Evolutionary conservation across 2,797 vertebrate genomes (phyloP), one percentile per base, ranked within the genome.

Genomic region (Saxicola maurus): DNA sequence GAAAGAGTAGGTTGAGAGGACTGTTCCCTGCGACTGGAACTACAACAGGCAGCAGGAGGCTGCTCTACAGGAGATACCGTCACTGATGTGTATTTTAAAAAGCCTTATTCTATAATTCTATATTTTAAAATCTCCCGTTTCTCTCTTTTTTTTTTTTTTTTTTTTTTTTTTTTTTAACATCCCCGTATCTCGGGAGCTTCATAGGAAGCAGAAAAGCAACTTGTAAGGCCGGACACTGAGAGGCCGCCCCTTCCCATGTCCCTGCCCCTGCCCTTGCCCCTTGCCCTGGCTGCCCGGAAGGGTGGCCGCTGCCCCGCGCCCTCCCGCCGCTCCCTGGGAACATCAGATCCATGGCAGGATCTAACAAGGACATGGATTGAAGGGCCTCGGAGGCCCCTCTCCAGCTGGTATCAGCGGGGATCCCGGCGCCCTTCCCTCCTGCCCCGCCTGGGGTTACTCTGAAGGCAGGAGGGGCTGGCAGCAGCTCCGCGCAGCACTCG

Each of bases 351-450:
- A 1, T 1, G 56, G 72, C 51, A 21, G 51, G 43, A 38, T 11
- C 30, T 33, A 3, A 4, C 11, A 31, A 14, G 33, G 20, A 21
- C 46, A 7, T 4, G 21, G 33, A n/a, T 2, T 17, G 13, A 25
- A 59, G 76, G 1, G 7, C 13, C 30, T 38, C 9, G 24, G 28
- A 28, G 7, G 31, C 13, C 5, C 16, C 4, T 8, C 11, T 51
- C 25, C 17, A 40, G 0, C 31, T 1, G 43, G 16, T 5, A 2
- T 10, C 0, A 10, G 55, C 1, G 45, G 17, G 28, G 35, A 14
- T 30, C 9, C 30, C 38, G 7, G 48, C 11, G 43, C 67, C 17
- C 10, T 6, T 45, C 38, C 20, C n/a, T 35, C 23, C 53, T 2
- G 40, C 10, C 62, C 12, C 15, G 1, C 8, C 8, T 10, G 73